Evolutionary conservation across 2,888 invertebrate species (phyloP).

Genomic region (Syrphus vitripennis): DNA sequence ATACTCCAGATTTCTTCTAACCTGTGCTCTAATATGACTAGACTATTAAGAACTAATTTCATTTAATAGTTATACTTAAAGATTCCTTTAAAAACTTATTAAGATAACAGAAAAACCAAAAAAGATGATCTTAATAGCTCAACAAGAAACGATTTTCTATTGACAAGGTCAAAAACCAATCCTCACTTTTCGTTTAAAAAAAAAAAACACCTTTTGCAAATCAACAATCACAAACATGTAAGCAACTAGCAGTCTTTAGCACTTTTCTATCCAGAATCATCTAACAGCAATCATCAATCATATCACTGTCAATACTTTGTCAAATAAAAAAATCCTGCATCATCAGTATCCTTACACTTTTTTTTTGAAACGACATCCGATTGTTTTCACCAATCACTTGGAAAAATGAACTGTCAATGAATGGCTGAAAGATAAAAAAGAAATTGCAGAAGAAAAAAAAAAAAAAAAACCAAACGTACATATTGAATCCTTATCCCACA

Average conservation of each 20-base stretch:
- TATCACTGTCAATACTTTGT: conserved; percentile 47
- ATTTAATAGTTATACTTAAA: no score
- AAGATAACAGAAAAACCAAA: no score
- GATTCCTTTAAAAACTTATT: no score
- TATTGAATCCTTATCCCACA: neutral
- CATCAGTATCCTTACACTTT: neutral
- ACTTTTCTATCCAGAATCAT: neutral
- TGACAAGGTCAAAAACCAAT: no score
- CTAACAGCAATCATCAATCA: conserved; percentile 29
- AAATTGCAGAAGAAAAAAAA: neutral
- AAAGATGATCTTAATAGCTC: no score
- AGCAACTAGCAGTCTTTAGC: neutral
- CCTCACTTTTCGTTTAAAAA: no score
- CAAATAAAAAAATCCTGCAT: conserved; percentile 35
- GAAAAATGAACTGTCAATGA: conserved; percentile 37
- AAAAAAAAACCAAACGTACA: neutral
- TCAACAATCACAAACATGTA: neutral
- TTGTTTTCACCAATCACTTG: conserved; percentile 48
- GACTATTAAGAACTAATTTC: no score
- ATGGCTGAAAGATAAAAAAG: neutral
- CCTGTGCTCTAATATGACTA: no score
- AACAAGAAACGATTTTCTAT: no score
- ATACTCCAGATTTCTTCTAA: no score
- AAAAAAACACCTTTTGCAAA: neutral
- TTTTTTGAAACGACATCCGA: conserved; percentile 40